Evolutionary conservation across 2,113 vertebrate genomes (phyloP), one percentile per base, ranked within the genome.

Genomic region (Urocolius indicus): DNA sequence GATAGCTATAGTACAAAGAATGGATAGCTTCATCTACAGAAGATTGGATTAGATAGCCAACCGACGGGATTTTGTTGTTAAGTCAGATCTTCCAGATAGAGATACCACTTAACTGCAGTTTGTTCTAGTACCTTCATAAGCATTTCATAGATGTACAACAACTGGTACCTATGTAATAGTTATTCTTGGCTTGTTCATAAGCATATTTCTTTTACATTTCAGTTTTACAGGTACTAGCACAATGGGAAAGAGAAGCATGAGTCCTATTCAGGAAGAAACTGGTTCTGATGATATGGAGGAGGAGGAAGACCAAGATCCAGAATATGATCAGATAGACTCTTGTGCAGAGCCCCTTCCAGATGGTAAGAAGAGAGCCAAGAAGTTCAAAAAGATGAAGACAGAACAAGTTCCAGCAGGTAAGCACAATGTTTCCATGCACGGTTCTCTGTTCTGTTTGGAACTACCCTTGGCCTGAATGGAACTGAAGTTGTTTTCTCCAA

Each of bases 211-310:
- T 80, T 77, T 81, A 0, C 16, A 8, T 92, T 92, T 58, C 96
- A 98, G 98, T 94, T 97, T 97, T 67, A 92, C 94, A 66, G 86
- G 93, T 27, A 55, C 92, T 58, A 89, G 96, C 66, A 41, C 87
- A 16, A 76, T 29, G 34, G 98, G 97, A 87, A 99, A 99, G 91
- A 98, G 99, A 95, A 98, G 98, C 81, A 98, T 98, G 97, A 99
- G 99, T 91, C 98, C 98, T 9, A 97, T 97, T 89, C 96, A 97
- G 54, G 98, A 98, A 41, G 98, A 98, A 91, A 89, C 92, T 7
- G 95, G 90, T 91, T 94, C 97, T 9, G 98, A 98, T 73, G 97
- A 97, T 17, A 59, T 59, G 20, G 84, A 92, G 84, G 95, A 96
- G 34, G 86, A 38, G 43, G 93, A 96, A 61, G 55, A 26, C 5